Base-by-base conservation (phyloP, 1,140 invertebrate genomes). In the Drosophila sulfurigaster region DNA sequence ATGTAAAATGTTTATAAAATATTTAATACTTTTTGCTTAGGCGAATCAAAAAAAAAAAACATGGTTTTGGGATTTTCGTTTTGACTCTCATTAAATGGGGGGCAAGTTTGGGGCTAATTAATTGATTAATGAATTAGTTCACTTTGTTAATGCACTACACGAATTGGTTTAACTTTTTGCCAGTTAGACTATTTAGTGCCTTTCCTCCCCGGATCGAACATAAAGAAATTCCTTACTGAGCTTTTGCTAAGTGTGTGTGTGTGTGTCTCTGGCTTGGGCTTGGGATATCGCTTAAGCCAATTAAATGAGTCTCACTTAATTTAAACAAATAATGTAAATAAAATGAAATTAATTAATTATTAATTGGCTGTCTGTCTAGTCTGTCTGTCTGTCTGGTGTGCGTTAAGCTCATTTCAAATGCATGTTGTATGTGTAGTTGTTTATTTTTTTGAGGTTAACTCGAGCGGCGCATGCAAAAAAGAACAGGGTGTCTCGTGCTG, bases 1-100 rank as follows among this genome's bases (percentile, higher is more conserved):
- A 30, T 56, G 46, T 46, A 70, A 57, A 46, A 52, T 56, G 45
- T 65, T 64, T 71, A 71, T 64, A 71, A 75, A 75, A 75, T 75
- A 75, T 75, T 75, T 75, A 75, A 75, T 75, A 75, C 72, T 74
- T 73, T 71, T 64, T 66, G 62, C 69, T 72, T 48, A 58, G 16
- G 52, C 30, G 54, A 67, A 58, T 38, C 52, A 57, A 52, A 5
- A 57, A 20, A 56, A 38, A 35, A 38, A 56, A 16, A 41, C 41
- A 41, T 15, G 15, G 15, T 10, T 15, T 35, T 30, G 28, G 25
- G 28, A 32, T 54, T 54, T 54, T 3, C 4, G 48, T n/a, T 45
- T 54, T 54, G 51, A 54, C 51, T 54, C 51, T 54, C 51, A 54
- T 54, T 54, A 15, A 54, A 52, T 52, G 30, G 30, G 15, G 41